phyloP scores from a whole-genome alignment of 2,888 invertebrate species.

The Drosophila flavopinicola region DNA sequence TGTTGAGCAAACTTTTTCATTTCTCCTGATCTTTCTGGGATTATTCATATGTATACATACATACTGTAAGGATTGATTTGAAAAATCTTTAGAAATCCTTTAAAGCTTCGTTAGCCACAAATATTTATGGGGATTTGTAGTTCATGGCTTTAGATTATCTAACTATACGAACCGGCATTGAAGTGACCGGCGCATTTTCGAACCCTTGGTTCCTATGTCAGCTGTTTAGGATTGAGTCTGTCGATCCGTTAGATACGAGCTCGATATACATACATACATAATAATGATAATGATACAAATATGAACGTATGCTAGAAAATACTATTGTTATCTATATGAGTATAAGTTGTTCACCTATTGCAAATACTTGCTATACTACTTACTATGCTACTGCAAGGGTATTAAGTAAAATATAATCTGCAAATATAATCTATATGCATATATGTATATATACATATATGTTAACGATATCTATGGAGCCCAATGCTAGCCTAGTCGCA shows the following conservation, averaged over 20 bases:
- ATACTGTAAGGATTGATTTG: too few species aligned
- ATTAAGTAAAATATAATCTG: constrained; percentile 14
- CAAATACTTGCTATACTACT: constrained; percentile 18
- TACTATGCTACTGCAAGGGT: constrained; percentile 33
- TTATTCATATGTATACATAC: too few species aligned
- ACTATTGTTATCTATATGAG: constrained; percentile 24
- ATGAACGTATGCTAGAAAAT: constrained; percentile 4
- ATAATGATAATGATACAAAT: constrained; percentile 1
- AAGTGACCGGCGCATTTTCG: constrained; percentile 3
- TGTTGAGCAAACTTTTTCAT: too few species aligned
- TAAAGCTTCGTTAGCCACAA: too few species aligned
- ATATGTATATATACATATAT: constrained; percentile 6
- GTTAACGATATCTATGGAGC: constrained; percentile 38
- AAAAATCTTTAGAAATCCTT: background rate
- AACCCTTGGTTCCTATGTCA: constrained; percentile 40
- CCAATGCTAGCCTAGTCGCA: constrained; percentile 49
- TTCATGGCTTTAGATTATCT: constrained; percentile 4
- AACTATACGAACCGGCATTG: constrained; percentile 15
- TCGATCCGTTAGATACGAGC: constrained; percentile 30
- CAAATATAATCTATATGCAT: constrained; percentile 13
- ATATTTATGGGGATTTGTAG: background rate
- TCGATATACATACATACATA: constrained; percentile 12
- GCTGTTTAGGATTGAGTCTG: constrained; percentile 18
- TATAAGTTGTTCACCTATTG: constrained; percentile 1
- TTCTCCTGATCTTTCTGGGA: too few species aligned